These are phyloP conservation scores for Dasypolia templi DNA, from an alignment of 2,888 invertebrate species.

Conservation along the genomic window DNA sequence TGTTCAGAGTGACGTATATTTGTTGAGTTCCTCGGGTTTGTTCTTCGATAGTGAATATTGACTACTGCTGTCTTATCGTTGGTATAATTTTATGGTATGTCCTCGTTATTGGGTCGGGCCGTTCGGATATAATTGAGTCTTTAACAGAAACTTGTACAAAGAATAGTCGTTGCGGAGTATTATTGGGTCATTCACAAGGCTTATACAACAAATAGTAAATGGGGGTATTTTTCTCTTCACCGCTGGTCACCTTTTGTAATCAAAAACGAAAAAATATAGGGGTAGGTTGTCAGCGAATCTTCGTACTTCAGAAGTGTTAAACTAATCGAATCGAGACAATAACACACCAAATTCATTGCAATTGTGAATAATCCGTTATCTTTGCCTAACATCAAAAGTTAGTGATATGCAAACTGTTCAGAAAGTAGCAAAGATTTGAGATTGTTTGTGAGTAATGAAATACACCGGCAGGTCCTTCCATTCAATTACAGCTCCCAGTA, in stretches of 20 bases:
- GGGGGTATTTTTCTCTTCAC: neutral
- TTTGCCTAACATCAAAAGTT: neutral
- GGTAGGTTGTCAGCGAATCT: neutral
- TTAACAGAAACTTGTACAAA: constrained; percentile 19
- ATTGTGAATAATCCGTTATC: constrained; percentile 10
- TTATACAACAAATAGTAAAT: neutral
- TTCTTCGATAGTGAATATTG: constrained; percentile 63
- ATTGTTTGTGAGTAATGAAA: constrained; percentile 36
- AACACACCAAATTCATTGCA: neutral
- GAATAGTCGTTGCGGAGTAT: constrained; percentile 8
- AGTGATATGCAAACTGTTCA: constrained; percentile 11
- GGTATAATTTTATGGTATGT: constrained; percentile 59
- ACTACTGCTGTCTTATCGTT: constrained; percentile 57
- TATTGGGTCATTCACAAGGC: constrained; percentile 1
- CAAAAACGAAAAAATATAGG: neutral
- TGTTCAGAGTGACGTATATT: constrained; percentile 56
- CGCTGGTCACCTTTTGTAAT: neutral
- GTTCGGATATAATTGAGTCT: constrained; percentile 15
- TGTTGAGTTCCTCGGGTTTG: constrained; percentile 57
- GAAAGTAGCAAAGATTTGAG: constrained; percentile 15
- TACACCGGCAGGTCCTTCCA: constrained; percentile 36
- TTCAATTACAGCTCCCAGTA: constrained; percentile 42
- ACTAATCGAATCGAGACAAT: neutral
- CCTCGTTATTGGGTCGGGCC: constrained; percentile 28
- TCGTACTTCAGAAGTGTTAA: neutral